Base-by-base conservation (phyloP, 2,888 invertebrate species). In the Drosophila subquinaria region DNA sequence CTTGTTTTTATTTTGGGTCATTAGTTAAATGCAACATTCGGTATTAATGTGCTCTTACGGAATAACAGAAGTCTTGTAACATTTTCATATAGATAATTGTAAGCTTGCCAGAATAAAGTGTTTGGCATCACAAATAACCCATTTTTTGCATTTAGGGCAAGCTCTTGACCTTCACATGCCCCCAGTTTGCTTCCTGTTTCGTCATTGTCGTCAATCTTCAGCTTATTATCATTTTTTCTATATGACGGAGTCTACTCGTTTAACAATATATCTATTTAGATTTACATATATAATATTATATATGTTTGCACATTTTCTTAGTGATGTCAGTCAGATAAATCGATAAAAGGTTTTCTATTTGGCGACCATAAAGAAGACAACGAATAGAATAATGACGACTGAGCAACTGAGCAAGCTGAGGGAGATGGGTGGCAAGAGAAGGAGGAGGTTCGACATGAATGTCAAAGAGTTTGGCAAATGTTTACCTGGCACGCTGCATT, bases 311-410 rank as follows among this genome's bases (percentile, higher is more conserved):
- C 56, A 63, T 67, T 66, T 45, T 40, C 20, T 13, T 15, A 55
- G 57, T 76, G 76, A 76, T 76, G 72, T 76, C 67, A 72, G 72
- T 64, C 36, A 42, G 57, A 64, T 40, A 42, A 76, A 76, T 76
- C 76, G 72, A 76, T 76, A 76, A 61, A 72, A 64, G 57, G 50
- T 76, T 51, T 61, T 57, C 71, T 57, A 71, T 76, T 67, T 42
- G 52, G 48, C 57, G 52, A 56, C 51, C 63, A 40, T 48, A 48
- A 64, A 45, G 30, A 57, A 52, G 40, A 38, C 68, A 68, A 62
- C 42, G 15, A 23, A 43, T 13, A 43, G 13, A 23, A 65, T 45
- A 57, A 43, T 65, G 40, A 57, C 43, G 38, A 15, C 15, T 17
- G 17, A 45, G 15, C 15, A 53, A 36, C 36, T 17, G 17, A 17